Evolutionary conservation across 2,888 invertebrate genomes (phyloP).

Genomic region (Chrysomela aeneicollis): DNA sequence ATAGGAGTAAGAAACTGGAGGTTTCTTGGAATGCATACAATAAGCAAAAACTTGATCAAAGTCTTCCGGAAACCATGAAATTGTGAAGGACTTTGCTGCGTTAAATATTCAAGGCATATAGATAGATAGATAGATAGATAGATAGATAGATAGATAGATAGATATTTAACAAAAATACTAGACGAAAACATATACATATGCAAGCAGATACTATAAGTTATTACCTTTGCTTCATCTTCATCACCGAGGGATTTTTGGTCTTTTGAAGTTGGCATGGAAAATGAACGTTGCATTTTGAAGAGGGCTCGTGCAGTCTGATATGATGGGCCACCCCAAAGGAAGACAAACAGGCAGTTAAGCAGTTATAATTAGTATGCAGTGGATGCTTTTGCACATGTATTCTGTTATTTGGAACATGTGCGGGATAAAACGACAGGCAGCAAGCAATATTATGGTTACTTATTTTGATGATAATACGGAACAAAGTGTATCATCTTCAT

Average conservation of each 20-base stretch:
- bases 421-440: slow-evolving; percentile 34
- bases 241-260: slow-evolving; percentile 67
- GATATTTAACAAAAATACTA: too few species aligned
- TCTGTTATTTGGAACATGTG: slow-evolving; percentile 54
- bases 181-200: not conserved
- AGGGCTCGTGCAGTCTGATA: slow-evolving; percentile 74
- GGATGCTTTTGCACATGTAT: slow-evolving; percentile 50
- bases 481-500: slow-evolving; percentile 41
- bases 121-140: too few species aligned
- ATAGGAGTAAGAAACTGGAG: too few species aligned
- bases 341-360: slow-evolving; percentile 59
- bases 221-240: slow-evolving; percentile 59
- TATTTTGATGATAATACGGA: slow-evolving; percentile 28
- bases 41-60: too few species aligned
- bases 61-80: too few species aligned
- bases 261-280: slow-evolving; percentile 91
- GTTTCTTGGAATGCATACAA: too few species aligned
- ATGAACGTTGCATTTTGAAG: slow-evolving; percentile 91
- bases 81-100: too few species aligned
- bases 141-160: too few species aligned
- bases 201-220: slow-evolving; percentile 11
- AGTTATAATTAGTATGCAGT: slow-evolving; percentile 55
- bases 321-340: slow-evolving; percentile 56
- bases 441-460: slow-evolving; percentile 19
- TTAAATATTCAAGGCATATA: too few species aligned